Evolutionary conservation across 2,888 invertebrate genomes (phyloP), one percentile per base, ranked within the genome.

Genomic region (Brachyopa scutellaris): DNA sequence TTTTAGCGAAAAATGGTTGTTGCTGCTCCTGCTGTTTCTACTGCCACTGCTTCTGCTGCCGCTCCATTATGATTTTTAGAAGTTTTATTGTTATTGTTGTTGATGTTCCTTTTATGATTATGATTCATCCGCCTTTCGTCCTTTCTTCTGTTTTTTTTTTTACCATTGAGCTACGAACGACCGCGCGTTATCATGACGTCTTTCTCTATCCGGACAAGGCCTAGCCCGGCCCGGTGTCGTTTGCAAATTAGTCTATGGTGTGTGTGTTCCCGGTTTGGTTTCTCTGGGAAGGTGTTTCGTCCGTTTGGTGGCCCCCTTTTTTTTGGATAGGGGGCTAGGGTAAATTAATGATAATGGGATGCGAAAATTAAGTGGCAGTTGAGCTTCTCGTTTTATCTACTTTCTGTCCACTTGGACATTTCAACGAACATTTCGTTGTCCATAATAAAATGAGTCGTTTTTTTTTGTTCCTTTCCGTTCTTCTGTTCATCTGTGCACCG

Each of bases 361-460:
- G 83, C 77, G 72, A 83, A 83, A 77, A 83, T 83, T 83, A 83
- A 83, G 83, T 83, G 77, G 77, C 78, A 83, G 83, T 83, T 78
- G 78, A 83, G 82, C 82, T 82, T 40, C 66, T 77, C 82, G 53
- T 82, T 82, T 82, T 82, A 82, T 82, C 76, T 82, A 72, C 82
- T 82, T 76, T 82, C 51, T 76, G 82, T 76, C 82, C 76, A 77
- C 70, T 82, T 77, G 77, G 82, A 77, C 82, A 77, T 77, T 77
- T 70, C 66, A 51, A 31, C 40, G 53, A 61, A 70, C 29, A 70
- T 82, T 82, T 82, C 33, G 33, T 49, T 76, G 80, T 59, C 80
- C 76, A 76, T 82, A 72, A 77, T 64, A 70, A 72, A 72, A 77
- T 82, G 82, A 82, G 53, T 72, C 66, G 13, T 77, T 55, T 62